phyloP scores from a whole-genome alignment of 1,140 invertebrate genomes.

The Popillia japonica region DNA sequence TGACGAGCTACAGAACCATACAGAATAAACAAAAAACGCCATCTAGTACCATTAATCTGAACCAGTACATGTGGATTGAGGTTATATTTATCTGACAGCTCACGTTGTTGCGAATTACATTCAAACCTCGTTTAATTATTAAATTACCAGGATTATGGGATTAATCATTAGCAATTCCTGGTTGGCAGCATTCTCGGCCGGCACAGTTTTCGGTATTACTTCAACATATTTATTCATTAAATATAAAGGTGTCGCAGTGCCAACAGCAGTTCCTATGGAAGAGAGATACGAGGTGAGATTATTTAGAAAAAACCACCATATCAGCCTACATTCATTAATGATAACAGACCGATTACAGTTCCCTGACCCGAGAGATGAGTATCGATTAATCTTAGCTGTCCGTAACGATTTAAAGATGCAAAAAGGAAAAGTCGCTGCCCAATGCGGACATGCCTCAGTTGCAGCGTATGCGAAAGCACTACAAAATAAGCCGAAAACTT shows the following conservation, averaged over 20 bases:
- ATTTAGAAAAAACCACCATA: neutral
- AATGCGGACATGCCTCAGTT: conserved; percentile 90
- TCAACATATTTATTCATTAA: conserved; percentile 49
- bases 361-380: conserved; percentile 62
- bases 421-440: conserved; percentile 93
- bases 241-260: conserved; percentile 36
- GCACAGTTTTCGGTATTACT: conserved; percentile 51
- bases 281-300: conserved; percentile 56
- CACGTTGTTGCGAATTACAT: too few relatives aligned
- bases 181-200: conserved; percentile 34
- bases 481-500: conserved; percentile 67
- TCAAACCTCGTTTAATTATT: too few relatives aligned
- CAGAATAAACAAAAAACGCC: too few relatives aligned
- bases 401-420: conserved; percentile 92
- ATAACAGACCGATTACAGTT: conserved; percentile 49
- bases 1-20: too few relatives aligned
- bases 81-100: neutral
- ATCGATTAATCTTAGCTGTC: conserved; percentile 87
- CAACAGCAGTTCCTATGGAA: conserved; percentile 52
- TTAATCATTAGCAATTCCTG: conserved; percentile 9
- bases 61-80: neutral
- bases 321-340: conserved; percentile 11
- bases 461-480: conserved; percentile 77
- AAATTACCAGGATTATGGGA: neutral
- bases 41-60: too few relatives aligned